Conservation (phyloP, 92 coral and sea anemone species). For the Parazoanthus atlanticus region DNA sequence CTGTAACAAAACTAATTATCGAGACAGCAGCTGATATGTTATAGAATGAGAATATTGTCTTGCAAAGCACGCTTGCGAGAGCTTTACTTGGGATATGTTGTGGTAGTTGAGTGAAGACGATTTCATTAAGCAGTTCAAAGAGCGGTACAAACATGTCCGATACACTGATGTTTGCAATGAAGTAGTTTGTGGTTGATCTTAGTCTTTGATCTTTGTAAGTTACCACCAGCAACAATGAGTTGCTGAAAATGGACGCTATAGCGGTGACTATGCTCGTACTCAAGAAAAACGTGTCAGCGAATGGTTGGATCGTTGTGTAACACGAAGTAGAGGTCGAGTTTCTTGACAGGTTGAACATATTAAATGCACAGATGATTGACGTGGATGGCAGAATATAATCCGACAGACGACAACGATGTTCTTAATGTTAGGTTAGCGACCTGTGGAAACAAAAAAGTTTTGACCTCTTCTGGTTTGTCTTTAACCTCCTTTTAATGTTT, state of each 20-base stretch:
- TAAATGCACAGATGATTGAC: too few relatives aligned
- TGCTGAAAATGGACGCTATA: neutral
- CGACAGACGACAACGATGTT: too few relatives aligned
- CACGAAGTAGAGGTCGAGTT: neutral
- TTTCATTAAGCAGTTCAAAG: neutral
- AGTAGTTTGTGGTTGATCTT: neutral
- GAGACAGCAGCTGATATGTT: conserved; percentile 7
- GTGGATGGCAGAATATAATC: too few relatives aligned
- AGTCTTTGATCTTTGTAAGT: conserved; percentile 1
- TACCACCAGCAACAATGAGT: neutral
- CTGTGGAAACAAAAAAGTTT: too few relatives aligned
- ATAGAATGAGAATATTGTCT: neutral
- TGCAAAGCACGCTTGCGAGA: neutral
- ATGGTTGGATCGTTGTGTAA: neutral
- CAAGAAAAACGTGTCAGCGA: neutral
- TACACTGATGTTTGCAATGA: conserved; percentile 3
- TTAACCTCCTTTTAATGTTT: too few relatives aligned
- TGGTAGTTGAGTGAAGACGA: neutral
- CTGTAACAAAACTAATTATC: conserved; percentile 4
- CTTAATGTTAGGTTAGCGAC: too few relatives aligned
- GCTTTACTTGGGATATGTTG: neutral
- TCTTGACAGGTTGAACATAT: neutral
- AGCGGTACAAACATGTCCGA: conserved; percentile 14
- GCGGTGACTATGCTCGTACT: neutral
- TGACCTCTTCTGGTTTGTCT: too few relatives aligned